phyloP scores from a whole-genome alignment of 1,140 invertebrate genomes.

The Drosophila kohkoa region DNA sequence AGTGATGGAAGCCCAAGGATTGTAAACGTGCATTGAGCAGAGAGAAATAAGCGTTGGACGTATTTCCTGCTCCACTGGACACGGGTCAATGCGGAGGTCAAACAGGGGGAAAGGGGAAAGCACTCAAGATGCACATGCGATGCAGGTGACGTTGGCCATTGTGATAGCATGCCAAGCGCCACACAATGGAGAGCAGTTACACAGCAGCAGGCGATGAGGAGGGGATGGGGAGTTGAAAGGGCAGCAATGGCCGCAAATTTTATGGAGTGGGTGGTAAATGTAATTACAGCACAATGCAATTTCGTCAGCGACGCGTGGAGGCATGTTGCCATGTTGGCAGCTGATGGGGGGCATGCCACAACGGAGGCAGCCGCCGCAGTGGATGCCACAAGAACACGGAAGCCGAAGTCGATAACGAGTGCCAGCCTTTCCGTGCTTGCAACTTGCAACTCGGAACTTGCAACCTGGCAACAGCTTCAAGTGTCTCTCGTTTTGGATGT shows the following conservation, averaged over 20 bases:
- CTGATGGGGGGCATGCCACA: slow-evolving; percentile 9
- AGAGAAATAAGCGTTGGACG: slow-evolving; percentile 60
- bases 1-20: slow-evolving; percentile 21
- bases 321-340: slow-evolving; percentile 37
- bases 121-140: neutral
- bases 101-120: neutral
- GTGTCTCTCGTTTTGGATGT: slow-evolving; percentile 8
- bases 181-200: slow-evolving; percentile 62
- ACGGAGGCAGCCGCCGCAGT: slow-evolving; percentile 39
- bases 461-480: neutral
- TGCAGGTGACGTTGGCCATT: slow-evolving; percentile 19
- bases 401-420: slow-evolving; percentile 76
- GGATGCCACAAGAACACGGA: slow-evolving; percentile 61
- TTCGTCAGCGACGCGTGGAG: slow-evolving; percentile 61
- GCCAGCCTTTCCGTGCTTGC: slow-evolving; percentile 53
- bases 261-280: slow-evolving; percentile 60
- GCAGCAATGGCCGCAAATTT: slow-evolving; percentile 39
- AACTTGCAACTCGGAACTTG: slow-evolving; percentile 18
- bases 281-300: slow-evolving; percentile 83
- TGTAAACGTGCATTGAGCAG: slow-evolving; percentile 38
- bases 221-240: too few species aligned
- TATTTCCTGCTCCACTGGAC: slow-evolving; percentile 47
- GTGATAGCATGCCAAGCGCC: slow-evolving; percentile 60
- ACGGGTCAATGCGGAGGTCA: slow-evolving; percentile 24
- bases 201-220: neutral